phyloP scores from a whole-genome alignment of 2,888 invertebrate genomes.

The Pterobdella sp. region DNA sequence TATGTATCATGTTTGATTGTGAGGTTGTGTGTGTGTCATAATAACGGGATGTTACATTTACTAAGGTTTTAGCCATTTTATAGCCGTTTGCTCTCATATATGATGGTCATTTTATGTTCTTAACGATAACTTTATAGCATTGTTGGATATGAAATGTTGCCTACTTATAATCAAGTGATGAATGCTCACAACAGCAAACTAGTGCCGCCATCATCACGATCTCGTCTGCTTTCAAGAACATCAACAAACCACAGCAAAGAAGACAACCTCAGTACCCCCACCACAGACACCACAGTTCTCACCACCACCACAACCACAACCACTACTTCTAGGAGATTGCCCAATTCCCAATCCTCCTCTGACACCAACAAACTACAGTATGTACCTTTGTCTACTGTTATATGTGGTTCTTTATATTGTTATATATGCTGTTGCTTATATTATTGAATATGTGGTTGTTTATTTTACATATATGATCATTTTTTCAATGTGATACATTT shows the following conservation, averaged over 20 bases:
- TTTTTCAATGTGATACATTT: no score
- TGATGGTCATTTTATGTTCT: not conserved
- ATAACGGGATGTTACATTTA: conserved; percentile 6
- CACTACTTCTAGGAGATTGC: not conserved
- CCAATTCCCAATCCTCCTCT: not conserved
- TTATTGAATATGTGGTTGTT: no score
- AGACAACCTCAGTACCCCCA: not conserved
- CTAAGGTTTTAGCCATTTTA: not conserved
- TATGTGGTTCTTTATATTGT: no score
- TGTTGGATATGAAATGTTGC: not conserved
- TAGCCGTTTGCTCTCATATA: not conserved
- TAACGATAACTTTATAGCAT: not conserved
- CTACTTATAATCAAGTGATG: no score
- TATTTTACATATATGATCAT: no score
- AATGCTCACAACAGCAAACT: conserved; percentile 15
- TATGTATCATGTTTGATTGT: not conserved
- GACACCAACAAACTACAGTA: conserved; percentile 10
- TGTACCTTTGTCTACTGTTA: no score
- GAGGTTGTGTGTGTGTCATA: not conserved
- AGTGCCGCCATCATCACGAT: conserved; percentile 10
- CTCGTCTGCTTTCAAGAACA: not conserved
- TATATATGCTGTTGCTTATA: no score
- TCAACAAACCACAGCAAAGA: not conserved
- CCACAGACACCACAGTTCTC: conserved; percentile 7
- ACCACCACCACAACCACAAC: conserved; percentile 8